phyloP scores from a whole-genome alignment of 2,113 vertebrate species.

The Physeter macrocephalus region DNA sequence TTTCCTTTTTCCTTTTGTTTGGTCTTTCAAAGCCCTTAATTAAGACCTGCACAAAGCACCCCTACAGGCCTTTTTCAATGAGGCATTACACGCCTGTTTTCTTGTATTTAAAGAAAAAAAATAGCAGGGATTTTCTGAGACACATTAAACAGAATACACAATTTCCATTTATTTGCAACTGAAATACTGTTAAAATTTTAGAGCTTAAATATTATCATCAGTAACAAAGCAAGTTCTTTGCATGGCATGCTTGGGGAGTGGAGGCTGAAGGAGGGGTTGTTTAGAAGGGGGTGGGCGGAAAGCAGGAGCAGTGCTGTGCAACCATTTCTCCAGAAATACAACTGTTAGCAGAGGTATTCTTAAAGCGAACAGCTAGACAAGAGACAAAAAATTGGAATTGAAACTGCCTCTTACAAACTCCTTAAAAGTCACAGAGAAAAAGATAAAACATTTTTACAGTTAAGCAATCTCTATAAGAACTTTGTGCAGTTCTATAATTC shows the following conservation, averaged over 20 bases:
- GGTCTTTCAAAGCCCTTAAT: slow-evolving; percentile 86
- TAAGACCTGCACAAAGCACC: slow-evolving; percentile 83
- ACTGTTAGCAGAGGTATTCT: background rate
- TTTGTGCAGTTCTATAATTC: background rate
- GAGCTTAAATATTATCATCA: slow-evolving; percentile 78
- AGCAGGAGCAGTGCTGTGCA: background rate
- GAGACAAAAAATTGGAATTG: background rate
- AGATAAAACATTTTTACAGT: slow-evolving; percentile 9
- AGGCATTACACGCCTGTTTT: slow-evolving; percentile 87
- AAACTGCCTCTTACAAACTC: slow-evolving; percentile 9
- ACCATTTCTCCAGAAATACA: background rate
- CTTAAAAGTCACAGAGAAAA: background rate
- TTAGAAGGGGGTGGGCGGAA: background rate
- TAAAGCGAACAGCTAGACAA: background rate
- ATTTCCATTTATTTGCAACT: slow-evolving; percentile 81
- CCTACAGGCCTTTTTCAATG: slow-evolving; percentile 80
- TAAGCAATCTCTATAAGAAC: background rate
- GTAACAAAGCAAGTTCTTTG: slow-evolving; percentile 63
- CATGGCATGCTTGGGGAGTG: slow-evolving; percentile 6
- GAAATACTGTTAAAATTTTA: slow-evolving; percentile 83
- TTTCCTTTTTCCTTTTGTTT: slow-evolving; percentile 86
- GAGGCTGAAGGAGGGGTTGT: background rate
- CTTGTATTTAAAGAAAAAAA: slow-evolving; percentile 83
- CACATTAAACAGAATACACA: slow-evolving; percentile 81
- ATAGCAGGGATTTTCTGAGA: slow-evolving; percentile 82